These are phyloP conservation scores for Ctenopoma kingsleyae DNA, from an alignment of 2,797 vertebrate genomes.

Conservation along the genomic window DNA sequence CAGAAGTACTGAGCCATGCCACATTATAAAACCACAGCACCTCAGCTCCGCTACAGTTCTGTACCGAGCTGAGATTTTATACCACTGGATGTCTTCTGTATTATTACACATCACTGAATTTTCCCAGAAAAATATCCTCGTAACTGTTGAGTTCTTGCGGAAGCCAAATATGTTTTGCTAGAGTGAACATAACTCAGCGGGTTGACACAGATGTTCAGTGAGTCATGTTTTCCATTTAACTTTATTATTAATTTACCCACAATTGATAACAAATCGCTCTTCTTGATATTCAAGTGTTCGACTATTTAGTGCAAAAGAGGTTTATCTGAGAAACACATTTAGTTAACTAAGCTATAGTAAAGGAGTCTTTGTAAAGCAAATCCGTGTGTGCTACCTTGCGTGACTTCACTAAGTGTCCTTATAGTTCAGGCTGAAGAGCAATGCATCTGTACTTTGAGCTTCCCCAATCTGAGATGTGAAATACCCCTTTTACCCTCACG, in stretches of 20 bases:
- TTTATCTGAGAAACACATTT: no score
- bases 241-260: not conserved
- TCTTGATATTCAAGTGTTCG: not conserved
- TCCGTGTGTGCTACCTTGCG: not conserved
- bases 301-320: not conserved
- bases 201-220: not conserved
- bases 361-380: not conserved
- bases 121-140: not conserved
- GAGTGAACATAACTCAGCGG: not conserved
- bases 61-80: not conserved
- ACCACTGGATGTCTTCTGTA: not conserved
- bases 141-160: no score
- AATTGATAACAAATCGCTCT: not conserved
- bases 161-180: not conserved
- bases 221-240: not conserved
- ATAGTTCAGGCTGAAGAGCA: not conserved
- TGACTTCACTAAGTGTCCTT: not conserved
- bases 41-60: not conserved
- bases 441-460: not conserved
- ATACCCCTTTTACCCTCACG: not conserved
- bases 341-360: not conserved
- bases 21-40: not conserved
- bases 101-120: not conserved
- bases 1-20: not conserved
- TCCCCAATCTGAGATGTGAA: not conserved